Evolutionary conservation across 2,113 vertebrate species (phyloP).

Genomic region (Cyprinodon variegatus): DNA sequence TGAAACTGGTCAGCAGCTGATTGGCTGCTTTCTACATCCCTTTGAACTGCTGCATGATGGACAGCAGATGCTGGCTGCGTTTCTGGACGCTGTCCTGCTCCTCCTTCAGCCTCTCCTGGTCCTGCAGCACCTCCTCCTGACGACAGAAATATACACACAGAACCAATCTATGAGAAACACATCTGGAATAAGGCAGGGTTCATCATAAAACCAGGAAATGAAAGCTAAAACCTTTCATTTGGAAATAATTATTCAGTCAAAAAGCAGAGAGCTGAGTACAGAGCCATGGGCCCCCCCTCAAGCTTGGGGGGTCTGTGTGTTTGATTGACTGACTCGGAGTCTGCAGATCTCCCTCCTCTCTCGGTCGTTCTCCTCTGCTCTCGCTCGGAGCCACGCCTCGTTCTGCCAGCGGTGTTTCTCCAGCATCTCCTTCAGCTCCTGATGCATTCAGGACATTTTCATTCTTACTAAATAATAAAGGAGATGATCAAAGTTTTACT

Average conservation of each 20-base stretch:
- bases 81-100: slow-evolving; percentile 81
- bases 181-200: not conserved
- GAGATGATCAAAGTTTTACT: too few species aligned
- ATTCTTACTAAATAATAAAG: too few species aligned
- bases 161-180: not conserved
- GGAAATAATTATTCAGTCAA: too few species aligned
- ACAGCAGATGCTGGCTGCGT: slow-evolving; percentile 81
- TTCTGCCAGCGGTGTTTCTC: slow-evolving; percentile 79
- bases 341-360: slow-evolving; percentile 78
- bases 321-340: slow-evolving; percentile 63
- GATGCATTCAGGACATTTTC: not conserved
- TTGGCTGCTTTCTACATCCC: slow-evolving; percentile 76
- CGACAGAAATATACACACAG: not conserved
- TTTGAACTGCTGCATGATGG: slow-evolving; percentile 88
- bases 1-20: too few species aligned
- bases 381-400: slow-evolving; percentile 75
- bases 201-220: not conserved
- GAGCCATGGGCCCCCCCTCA: not conserved
- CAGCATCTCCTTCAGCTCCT: slow-evolving; percentile 79
- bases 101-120: slow-evolving; percentile 80
- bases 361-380: slow-evolving; percentile 77
- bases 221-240: not conserved
- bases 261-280: not conserved
- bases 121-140: slow-evolving; percentile 77
- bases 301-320: not conserved